phyloP scores from a whole-genome alignment of 2,888 invertebrate genomes.

The Thera obeliscata region DNA sequence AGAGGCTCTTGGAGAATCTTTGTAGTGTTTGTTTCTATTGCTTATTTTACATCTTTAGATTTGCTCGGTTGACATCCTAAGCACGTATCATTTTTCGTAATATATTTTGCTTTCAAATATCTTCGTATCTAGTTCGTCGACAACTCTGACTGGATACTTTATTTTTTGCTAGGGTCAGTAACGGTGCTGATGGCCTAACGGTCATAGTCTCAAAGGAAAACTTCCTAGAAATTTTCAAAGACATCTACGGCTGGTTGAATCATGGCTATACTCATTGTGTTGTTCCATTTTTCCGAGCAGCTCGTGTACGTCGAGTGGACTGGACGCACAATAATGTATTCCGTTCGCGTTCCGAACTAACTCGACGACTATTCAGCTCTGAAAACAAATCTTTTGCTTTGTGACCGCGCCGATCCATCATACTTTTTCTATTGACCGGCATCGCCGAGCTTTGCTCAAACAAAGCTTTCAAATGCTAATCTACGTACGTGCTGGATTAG shows the following conservation, averaged over 20 bases:
- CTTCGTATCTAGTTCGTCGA: slow-evolving; percentile 2
- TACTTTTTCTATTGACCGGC: slow-evolving; percentile 78
- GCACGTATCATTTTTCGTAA: not conserved
- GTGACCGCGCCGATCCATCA: slow-evolving; percentile 76
- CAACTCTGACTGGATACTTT: slow-evolving; percentile 3
- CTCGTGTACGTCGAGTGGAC: slow-evolving; percentile 55
- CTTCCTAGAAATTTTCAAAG: slow-evolving; percentile 51
- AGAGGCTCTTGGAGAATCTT: slow-evolving; percentile 20
- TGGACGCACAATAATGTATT: slow-evolving; percentile 72
- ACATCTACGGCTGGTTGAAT: slow-evolving; percentile 49
- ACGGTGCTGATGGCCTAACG: slow-evolving; percentile 42
- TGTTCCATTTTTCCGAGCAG: slow-evolving; percentile 56
- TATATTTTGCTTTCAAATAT: slow-evolving; percentile 2
- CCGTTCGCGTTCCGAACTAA: slow-evolving; percentile 72
- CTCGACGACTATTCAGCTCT: slow-evolving; percentile 75
- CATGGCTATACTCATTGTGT: slow-evolving; percentile 51
- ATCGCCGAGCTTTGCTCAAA: slow-evolving; percentile 77
- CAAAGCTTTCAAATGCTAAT: slow-evolving; percentile 83
- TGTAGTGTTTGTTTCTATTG: slow-evolving; percentile 22
- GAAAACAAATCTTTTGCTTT: slow-evolving; percentile 80
- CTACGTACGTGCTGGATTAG: slow-evolving; percentile 78
- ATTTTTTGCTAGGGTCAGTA: slow-evolving; percentile 33
- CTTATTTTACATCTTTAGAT: not conserved
- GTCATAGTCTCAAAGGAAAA: slow-evolving; percentile 48
- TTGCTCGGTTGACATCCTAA: not conserved